phyloP scores from a whole-genome alignment of 2,113 vertebrate species.

The Petrocephalus zakoni region DNA sequence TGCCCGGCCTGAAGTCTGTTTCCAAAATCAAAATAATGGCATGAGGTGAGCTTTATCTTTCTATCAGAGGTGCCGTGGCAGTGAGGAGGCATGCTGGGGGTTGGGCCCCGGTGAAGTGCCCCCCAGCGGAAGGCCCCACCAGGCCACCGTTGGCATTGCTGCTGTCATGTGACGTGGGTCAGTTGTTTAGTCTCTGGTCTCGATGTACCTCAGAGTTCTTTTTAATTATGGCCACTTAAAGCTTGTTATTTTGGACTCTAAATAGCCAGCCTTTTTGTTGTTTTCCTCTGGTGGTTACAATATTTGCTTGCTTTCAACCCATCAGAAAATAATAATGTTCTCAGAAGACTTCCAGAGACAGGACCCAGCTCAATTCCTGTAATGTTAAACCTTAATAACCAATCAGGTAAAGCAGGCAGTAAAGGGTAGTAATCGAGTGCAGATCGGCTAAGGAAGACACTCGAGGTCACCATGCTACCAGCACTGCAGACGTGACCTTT shows the following conservation, averaged over 20 bases:
- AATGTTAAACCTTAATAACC: conserved; percentile 23
- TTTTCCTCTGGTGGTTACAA: conserved; percentile 10
- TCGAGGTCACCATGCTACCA: background rate
- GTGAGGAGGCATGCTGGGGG: background rate
- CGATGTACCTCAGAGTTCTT: conserved; percentile 18
- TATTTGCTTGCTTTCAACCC: conserved; percentile 22
- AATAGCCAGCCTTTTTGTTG: conserved; percentile 7
- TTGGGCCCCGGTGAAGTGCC: background rate
- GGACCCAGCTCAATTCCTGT: background rate
- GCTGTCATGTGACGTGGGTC: background rate
- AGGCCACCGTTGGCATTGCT: background rate
- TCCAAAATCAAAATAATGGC: background rate
- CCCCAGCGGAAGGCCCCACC: background rate
- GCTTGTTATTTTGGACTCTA: conserved; percentile 21
- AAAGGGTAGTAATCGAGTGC: conserved; percentile 15
- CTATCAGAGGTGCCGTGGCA: background rate
- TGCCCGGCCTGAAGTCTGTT: background rate
- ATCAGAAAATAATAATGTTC: conserved; percentile 23
- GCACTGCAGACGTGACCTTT: background rate
- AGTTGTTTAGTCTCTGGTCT: conserved; percentile 24
- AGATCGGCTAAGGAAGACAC: background rate
- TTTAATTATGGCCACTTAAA: conserved; percentile 18
- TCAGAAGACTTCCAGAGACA: conserved; percentile 5
- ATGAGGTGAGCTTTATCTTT: conserved; percentile 8
- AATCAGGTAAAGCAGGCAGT: conserved; percentile 22